phyloP scores from a whole-genome alignment of 2,888 invertebrate genomes.

The Nomada fabriciana region DNA sequence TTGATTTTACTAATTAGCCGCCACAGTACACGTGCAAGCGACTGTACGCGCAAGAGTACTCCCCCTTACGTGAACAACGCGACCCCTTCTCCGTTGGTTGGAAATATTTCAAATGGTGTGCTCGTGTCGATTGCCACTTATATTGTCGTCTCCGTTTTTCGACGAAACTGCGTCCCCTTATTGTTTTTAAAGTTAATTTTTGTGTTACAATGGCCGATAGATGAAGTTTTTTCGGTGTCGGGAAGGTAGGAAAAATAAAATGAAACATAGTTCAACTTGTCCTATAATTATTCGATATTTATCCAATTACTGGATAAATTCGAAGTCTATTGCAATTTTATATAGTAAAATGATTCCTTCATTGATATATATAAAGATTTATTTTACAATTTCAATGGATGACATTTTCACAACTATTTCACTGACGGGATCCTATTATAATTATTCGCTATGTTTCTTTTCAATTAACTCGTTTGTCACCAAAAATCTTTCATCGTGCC shows the following conservation, averaged over 20 bases:
- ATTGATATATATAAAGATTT: too few species aligned
- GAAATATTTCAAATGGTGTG: slow-evolving; percentile 3
- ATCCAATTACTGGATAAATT: too few species aligned
- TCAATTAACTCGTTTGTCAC: too few species aligned
- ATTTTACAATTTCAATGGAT: too few species aligned
- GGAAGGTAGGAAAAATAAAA: not conserved
- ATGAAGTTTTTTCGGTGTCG: not conserved
- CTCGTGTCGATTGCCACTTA: slow-evolving; percentile 5
- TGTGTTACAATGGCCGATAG: too few species aligned
- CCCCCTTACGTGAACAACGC: slow-evolving; percentile 2
- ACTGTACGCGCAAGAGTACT: slow-evolving; percentile 28
- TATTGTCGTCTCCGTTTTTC: not conserved
- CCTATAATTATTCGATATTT: too few species aligned
- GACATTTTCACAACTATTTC: too few species aligned
- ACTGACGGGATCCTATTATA: too few species aligned
- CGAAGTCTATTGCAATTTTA: too few species aligned
- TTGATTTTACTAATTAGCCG: slow-evolving; percentile 79
- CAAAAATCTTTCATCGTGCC: not conserved
- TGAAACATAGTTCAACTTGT: not conserved
- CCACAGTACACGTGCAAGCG: slow-evolving; percentile 30
- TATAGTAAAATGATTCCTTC: too few species aligned
- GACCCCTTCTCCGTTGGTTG: not conserved
- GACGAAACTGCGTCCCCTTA: not conserved
- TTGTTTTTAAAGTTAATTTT: not conserved
- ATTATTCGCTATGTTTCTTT: too few species aligned